Evolutionary conservation across 2,113 vertebrate species (phyloP), one percentile per base, ranked within the genome.

Genomic region (Eptesicus fuscus): DNA sequence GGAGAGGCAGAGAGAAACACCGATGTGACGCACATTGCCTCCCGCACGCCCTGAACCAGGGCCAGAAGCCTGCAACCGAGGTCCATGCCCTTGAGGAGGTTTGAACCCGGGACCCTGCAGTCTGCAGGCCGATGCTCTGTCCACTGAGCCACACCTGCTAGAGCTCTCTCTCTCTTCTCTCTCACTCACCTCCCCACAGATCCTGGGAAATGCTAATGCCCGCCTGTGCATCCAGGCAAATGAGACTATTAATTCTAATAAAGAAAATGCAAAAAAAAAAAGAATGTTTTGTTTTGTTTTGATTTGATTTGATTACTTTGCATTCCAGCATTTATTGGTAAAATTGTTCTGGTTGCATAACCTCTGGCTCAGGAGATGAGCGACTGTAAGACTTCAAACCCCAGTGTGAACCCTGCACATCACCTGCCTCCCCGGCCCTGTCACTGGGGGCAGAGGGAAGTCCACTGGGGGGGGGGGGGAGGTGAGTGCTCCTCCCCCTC

Each of bases 381-480:
- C 49, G 56, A 40, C 0, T 0, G 0, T 18, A 25, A 59, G 77
- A 32, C 23, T 63, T n/a, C 4, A 5, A 14, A 56, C 40, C 1
- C 1, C 8, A 7, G 42, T 42, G 42, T 42, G 42, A 42, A 42
- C 6, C 7, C 42, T 42, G 42, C 42, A 47, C 1, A 0, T 63
- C 56, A 13, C 23, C 44, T 3, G 10, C 5, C 7, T 17, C 12
- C 51, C 1, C 17, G 22, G 25, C 16, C 8, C n/a, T 2, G 0
- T 22, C 10, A 12, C 71, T 2, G 4, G 44, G 10, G 2, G 14
- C 61, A 0, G 1, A 65, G 61, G 17, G 40, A 4, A 32, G 25
- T 32, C 20, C 2, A 47, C 30, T 18, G 2, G 2, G 17, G 5
- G 7, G 67, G 2, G 11, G 47, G 47, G 42, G 11, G 47, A 12